These are phyloP conservation scores for Panurus biarmicus DNA, from an alignment of 2,113 vertebrate genomes.

Conservation along the genomic window DNA sequence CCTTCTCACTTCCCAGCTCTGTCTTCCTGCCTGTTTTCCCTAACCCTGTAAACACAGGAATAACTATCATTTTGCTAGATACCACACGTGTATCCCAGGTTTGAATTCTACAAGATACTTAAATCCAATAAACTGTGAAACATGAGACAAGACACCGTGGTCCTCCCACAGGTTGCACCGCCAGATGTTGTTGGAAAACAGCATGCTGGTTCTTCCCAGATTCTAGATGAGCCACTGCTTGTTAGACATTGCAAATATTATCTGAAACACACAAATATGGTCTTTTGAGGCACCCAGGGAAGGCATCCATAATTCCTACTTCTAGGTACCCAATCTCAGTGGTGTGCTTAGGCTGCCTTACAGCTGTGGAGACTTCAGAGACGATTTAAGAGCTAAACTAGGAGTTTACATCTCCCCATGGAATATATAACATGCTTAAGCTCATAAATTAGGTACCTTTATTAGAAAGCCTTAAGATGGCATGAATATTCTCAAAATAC, in stretches of 20 bases:
- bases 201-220: not conserved
- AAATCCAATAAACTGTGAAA: not conserved
- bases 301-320: not conserved
- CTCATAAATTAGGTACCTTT: not conserved
- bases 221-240: not conserved
- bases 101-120: not conserved
- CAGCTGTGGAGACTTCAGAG: not conserved
- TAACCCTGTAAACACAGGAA: not conserved
- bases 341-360: not conserved
- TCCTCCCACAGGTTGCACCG: not conserved
- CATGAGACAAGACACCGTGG: fast-evolving
- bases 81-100: not conserved
- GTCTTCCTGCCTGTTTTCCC: not conserved
- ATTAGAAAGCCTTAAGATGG: not conserved
- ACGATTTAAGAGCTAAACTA: not conserved
- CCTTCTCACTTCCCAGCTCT: not conserved
- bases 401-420: not conserved
- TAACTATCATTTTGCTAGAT: not conserved
- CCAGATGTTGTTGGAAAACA: not conserved
- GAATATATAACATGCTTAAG: not conserved
- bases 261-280: not conserved
- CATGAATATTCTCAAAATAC: not conserved
- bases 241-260: not conserved
- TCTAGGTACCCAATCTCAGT: not conserved
- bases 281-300: not conserved